Base-by-base conservation (phyloP, 2,888 invertebrate species). In the Cyclophora punctaria region DNA sequence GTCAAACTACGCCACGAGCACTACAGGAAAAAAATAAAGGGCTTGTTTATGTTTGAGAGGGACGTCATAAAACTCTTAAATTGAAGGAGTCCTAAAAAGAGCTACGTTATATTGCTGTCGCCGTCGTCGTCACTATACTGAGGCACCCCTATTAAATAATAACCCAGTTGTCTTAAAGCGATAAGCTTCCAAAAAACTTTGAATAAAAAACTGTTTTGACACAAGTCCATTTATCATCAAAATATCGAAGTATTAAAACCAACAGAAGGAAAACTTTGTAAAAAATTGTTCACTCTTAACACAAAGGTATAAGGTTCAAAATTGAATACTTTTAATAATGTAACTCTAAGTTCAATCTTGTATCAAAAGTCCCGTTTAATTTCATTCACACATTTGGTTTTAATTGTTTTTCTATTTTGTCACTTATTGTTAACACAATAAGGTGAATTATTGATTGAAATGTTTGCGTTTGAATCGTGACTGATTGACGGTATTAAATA, bases 211-310 rank as follows among this genome's bases (percentile, higher is more conserved):
- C 4, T 50, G 56, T 62, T 50, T 50, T 73, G 79, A 80, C 79
- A 68, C 57, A 53, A 58, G 65, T 68, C 70, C 79, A 80, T 83
- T 79, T 78, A 81, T 83, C 83, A 81, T 20, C 20, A 20, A 20
- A 20, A 20, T 20, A 20, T 20, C 20, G 20, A 20, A 20, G 20
- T 20, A 78, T 75, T 75, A 75, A 66, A 56, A 58, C 52, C 53
- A 45, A 69, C 71, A 56, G 66, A 62, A 52, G 59, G 63, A 51
- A 58, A 51, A 34, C 33, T 40, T 6, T 37, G 5, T 37, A 47
- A 48, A 44, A 45, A 41, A 7, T 41, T 42, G 5, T 20, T 49
- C 7, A 7, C 37, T 46, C 53, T 52, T 60, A 58, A 46, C 5
- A 0, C 35, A 5, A 42, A 4, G 35, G 3, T 6, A 41, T 54